Base-by-base conservation (phyloP, 2,888 invertebrate genomes). In the Glaucopsyche alexis region DNA sequence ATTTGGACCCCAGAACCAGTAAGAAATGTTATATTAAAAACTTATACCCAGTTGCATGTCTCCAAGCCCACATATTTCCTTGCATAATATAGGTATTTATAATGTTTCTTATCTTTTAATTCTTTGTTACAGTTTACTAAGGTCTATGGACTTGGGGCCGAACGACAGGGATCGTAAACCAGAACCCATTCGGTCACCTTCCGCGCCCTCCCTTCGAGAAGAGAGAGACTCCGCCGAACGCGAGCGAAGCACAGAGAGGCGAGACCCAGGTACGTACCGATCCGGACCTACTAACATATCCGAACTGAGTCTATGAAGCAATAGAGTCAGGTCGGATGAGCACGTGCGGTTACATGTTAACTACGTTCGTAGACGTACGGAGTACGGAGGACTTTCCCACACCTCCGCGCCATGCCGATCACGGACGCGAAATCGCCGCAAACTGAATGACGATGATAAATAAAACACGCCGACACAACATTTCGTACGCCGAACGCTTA, bases 81-180 rank as follows among this genome's bases (percentile, higher is more conserved):
- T 9, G 9, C 11, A 8, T 66, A n/a, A 50, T n/a, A n/a, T n/a
- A n/a, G 29, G 29, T 45, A 9, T n/a, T n/a, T n/a, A n/a, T 29
- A 29, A 29, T 29, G 14, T 42, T 67, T 13, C 45, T 67, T 8
- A 67, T 19, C 5, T 42, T 16, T 42, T 29, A 8, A 69, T 69
- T 69, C 5, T 71, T 87, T 87, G 87, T 87, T 94, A 2, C 94
- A 96, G 96, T 88, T 95, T 96, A 84, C 93, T 97, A 82, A 95
- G 96, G 85, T 96, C 97, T 71, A 94, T 97, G 81, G 97, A 98
- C 86, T 94, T 90, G 67, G 86, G 87, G 74, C 86, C 85, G 74
- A 88, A 91, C 81, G 87, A 86, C 75, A 78, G 83, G 74, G 89
- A 87, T 83, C 93, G 88, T 72, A 93, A 93, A 78, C 85, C 88